Evolutionary conservation across 2,888 invertebrate species (phyloP).

Genomic region (Antitype chi): DNA sequence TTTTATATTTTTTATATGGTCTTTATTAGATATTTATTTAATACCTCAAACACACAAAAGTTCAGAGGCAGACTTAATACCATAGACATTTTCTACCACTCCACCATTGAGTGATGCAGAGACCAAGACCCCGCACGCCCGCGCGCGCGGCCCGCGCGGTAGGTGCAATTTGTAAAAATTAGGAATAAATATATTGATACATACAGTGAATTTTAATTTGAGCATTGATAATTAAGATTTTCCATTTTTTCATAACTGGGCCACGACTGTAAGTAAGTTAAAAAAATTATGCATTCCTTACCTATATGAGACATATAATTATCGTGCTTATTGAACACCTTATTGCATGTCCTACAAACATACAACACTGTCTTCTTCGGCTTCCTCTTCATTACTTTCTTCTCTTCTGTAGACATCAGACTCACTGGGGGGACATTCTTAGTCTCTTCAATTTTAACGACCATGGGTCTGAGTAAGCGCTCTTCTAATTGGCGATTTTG

Average conservation of each 20-base stretch:
- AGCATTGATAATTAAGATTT: neutral
- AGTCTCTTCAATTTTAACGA: conserved; percentile 35
- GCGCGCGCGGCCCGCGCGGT: too few relatives aligned
- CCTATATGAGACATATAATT: conserved; percentile 86
- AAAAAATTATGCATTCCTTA: conserved; percentile 65
- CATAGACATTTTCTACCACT: too few relatives aligned
- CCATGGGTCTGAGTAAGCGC: conserved; percentile 5
- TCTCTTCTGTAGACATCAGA: conserved; percentile 9
- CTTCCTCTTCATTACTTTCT: conserved; percentile 59
- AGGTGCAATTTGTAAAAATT: too few relatives aligned
- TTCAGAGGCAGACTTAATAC: too few relatives aligned
- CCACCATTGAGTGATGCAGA: too few relatives aligned
- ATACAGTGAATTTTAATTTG: neutral
- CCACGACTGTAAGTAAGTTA: neutral
- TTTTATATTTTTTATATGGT: too few relatives aligned
- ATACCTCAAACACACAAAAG: too few relatives aligned
- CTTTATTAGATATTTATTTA: too few relatives aligned
- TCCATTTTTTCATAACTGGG: neutral
- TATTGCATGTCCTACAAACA: conserved; percentile 82
- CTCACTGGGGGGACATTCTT: neutral
- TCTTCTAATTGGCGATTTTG: neutral
- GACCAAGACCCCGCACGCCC: too few relatives aligned
- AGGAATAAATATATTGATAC: too few relatives aligned
- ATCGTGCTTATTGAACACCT: conserved; percentile 83
- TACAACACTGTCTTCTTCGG: conserved; percentile 74